Evolutionary conservation across 2,113 vertebrate species (phyloP).

Genomic region (Saguinus midas): DNA sequence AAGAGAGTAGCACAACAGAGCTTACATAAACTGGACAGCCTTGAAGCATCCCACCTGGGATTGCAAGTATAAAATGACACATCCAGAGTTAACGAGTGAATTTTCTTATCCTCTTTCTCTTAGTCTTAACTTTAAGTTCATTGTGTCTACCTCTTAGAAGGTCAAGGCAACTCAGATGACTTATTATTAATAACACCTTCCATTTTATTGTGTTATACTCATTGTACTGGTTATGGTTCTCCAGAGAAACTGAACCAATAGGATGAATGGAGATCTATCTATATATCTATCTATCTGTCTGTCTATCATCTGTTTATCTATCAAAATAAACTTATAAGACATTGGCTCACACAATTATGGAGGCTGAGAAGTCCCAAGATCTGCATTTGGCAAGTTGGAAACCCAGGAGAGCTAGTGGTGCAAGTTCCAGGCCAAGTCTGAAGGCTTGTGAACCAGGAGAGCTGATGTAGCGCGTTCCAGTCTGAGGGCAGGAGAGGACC

Average conservation of each 20-base stretch:
- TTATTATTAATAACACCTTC: slow-evolving; percentile 13
- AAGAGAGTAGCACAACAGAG: background rate
- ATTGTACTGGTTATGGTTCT: background rate
- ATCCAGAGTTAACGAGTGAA: background rate
- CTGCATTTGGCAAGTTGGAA: background rate
- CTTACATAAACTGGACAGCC: background rate
- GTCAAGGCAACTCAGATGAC: background rate
- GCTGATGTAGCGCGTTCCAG: background rate
- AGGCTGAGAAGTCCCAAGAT: background rate
- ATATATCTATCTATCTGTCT: background rate
- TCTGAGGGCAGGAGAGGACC: background rate
- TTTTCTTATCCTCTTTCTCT: slow-evolving; percentile 28
- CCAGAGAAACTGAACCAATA: slow-evolving; percentile 31
- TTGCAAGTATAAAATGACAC: background rate
- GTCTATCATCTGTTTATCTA: background rate
- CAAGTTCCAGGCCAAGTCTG: background rate
- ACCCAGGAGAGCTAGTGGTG: background rate
- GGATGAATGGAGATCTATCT: background rate
- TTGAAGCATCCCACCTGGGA: background rate
- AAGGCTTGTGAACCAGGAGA: background rate
- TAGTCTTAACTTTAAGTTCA: background rate
- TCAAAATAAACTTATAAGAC: background rate
- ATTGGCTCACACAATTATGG: background rate
- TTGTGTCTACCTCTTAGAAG: background rate
- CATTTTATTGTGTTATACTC: background rate